Conservation (phyloP, 2,888 invertebrate genomes). For the Deilephila elpenor region DNA sequence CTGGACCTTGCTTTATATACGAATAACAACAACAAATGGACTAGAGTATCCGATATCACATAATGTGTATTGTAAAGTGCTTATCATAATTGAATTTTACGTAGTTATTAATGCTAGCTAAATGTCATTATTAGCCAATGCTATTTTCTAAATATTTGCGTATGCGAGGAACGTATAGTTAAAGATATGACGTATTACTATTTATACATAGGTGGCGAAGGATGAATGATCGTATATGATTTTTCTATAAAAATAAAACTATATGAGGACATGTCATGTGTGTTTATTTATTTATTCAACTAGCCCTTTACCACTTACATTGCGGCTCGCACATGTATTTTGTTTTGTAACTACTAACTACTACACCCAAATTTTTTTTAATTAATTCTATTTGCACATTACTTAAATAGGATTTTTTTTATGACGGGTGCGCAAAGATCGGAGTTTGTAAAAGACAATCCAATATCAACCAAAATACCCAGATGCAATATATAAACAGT, state of each 20-base stretch:
- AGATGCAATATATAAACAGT: too few relatives aligned
- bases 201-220: conserved; percentile 79
- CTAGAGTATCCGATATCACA: conserved; percentile 63
- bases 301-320: neutral
- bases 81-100: conserved; percentile 70
- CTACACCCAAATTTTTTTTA: too few relatives aligned
- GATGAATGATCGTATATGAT: conserved; percentile 80
- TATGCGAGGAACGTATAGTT: conserved; percentile 71
- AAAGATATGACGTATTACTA: conserved; percentile 55
- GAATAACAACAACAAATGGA: conserved; percentile 44
- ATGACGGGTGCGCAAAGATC: too few relatives aligned
- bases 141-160: conserved; percentile 82
- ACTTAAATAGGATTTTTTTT: too few relatives aligned
- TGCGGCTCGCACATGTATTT: neutral
- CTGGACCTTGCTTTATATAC: conserved; percentile 45
- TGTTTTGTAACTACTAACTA: too few relatives aligned
- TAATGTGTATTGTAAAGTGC: conserved; percentile 74
- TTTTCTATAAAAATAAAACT: conserved; percentile 84
- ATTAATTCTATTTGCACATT: too few relatives aligned
- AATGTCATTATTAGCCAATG: conserved; percentile 82
- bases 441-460: too few relatives aligned
- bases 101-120: conserved; percentile 80
- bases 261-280: conserved; percentile 71
- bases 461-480: too few relatives aligned
- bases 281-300: conserved; percentile 25